Evolutionary conservation across 2,888 invertebrate species (phyloP), one percentile per base, ranked within the genome.

Genomic region (Lasioglossum pauxillum): DNA sequence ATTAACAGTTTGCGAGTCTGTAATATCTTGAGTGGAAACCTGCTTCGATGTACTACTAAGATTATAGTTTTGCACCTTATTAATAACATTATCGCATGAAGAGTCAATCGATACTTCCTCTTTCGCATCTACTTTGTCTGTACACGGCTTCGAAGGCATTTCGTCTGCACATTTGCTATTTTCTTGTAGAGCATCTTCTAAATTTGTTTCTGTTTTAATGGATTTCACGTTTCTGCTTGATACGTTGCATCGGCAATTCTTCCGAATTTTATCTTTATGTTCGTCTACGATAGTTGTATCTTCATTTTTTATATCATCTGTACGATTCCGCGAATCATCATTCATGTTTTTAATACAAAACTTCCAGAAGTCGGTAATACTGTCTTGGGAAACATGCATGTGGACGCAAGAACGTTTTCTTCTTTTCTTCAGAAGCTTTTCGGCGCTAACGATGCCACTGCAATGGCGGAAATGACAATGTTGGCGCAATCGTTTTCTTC

Each of bases 381-480:
- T 57, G 10, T 83, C 75, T 2, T 83, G 87, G 14, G 87, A 80
- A 19, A 83, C 69, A 7, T 72, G 87, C n/a, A 83, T 19, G 14
- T 69, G 80, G 16, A 44, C 46, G 27, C 71, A 73, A 41, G 60
- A 49, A 14, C 75, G 78, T 23, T 41, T 86, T 19, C 27, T 78
- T 64, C 67, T 73, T 80, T 14, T 80, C 31, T 38, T 87, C 71
- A 78, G 10, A 46, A 78, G 38, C 19, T 80, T 83, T 23, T 80
- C 72, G 27, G 75, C 49, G 38, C 60, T 87, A 14, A 87, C 83
- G 12, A 78, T 75, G 8, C 87, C 84, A 14, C 80, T 80, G 44
- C 87, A 87, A 69, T 87, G 80, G 31, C 86, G 87, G 74, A 75
- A 83, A 53, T 72, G 41, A 67, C 88, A 83, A 0, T 31, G 75